Evolutionary conservation across 2,113 vertebrate species (phyloP), one percentile per base, ranked within the genome.

Genomic region (Oreochromis niloticus): DNA sequence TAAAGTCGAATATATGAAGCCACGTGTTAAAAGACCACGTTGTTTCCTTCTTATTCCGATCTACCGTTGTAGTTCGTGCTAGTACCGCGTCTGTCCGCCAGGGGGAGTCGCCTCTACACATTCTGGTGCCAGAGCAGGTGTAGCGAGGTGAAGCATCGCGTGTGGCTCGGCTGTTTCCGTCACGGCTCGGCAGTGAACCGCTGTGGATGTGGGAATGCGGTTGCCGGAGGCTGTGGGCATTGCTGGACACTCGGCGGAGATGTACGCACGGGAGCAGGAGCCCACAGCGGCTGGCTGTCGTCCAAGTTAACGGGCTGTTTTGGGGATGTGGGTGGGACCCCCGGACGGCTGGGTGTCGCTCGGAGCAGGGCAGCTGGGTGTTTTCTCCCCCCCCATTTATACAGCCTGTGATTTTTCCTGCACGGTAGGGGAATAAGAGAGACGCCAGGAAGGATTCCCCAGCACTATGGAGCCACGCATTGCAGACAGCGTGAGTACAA

Each of bases 401-500:
- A 75, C 10, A 80, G 52, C 73, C 24, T 75, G 82, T 84, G 91
- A 85, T 85, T 90, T 66, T 90, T 87, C 81, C 81, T 88, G 34
- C 61, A 27, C 85, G 79, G 71, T 63, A 32, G 34, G 56, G 68
- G 82, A 83, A 84, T 87, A 88, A 89, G 89, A 87, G 73, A 68
- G 82, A 36, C 85, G 36, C 90, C 87, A 78, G 19, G 78, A 13
- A 91, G 91, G 93, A 94, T 92, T 92, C 93, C 92, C 94, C 93
- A 75, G 89, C 93, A 87, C 85, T 14, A 91, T 92, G 95, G 94
- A 96, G 91, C 92, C 94, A 85, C 91, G 94, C 95, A 94, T 13
- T 94, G 94, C 95, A 95, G 95, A 80, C 95, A 90, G 87, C 86
- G 95, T 95, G 95, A 96, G 95, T 95, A 92, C 79, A 4, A 87